These are phyloP conservation scores for Morone chrysops DNA, from an alignment of 2,113 vertebrate species.

Conservation along the genomic window DNA sequence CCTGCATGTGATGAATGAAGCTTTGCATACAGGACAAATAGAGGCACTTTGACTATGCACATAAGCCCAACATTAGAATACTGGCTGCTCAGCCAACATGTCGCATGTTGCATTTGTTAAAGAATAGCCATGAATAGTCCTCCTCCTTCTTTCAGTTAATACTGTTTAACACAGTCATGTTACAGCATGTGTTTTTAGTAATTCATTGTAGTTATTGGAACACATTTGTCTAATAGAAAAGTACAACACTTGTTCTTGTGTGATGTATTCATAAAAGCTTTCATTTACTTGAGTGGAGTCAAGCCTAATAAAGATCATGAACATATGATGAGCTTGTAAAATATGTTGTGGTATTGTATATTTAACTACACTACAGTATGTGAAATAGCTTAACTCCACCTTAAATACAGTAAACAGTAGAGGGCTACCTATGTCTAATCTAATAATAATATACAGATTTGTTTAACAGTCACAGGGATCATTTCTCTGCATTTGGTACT, in stretches of 20 bases:
- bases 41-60: slow-evolving; percentile 7
- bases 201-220: neutral
- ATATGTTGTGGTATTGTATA: neutral
- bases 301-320: neutral
- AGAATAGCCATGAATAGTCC: neutral
- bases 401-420: too few species aligned
- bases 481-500: neutral
- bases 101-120: neutral
- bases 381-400: neutral
- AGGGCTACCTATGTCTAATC: too few species aligned
- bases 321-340: neutral
- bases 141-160: neutral
- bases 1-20: slow-evolving; percentile 11
- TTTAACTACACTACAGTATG: neutral
- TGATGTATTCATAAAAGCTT: neutral
- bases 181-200: neutral
- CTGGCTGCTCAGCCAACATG: neutral
- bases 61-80: neutral
- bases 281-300: neutral
- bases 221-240: neutral
- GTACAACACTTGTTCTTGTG: neutral
- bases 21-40: slow-evolving; percentile 30
- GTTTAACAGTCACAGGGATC: too few species aligned
- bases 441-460: too few species aligned
- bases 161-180: neutral